Evolutionary conservation across 2,888 invertebrate genomes (phyloP), one percentile per base, ranked within the genome.

Genomic region (Pardosa pseudoannulata): DNA sequence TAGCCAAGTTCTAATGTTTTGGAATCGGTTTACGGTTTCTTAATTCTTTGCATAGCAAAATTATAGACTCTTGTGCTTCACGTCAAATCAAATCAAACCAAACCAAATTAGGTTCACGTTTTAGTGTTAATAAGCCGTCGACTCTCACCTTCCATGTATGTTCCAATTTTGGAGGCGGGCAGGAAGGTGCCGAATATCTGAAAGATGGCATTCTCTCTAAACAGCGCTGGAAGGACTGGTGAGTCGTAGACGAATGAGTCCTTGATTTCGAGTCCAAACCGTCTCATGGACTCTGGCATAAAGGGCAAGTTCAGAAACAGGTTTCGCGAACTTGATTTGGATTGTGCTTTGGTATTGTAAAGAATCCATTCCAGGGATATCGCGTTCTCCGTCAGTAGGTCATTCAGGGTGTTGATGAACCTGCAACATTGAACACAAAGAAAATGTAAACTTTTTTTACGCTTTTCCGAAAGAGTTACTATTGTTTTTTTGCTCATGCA

Each of bases 81-180:
- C n/a, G n/a, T n/a, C n/a, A n/a, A n/a, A n/a, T n/a, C n/a, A n/a
- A n/a, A n/a, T n/a, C n/a, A n/a, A n/a, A n/a, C n/a, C n/a, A n/a
- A n/a, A n/a, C n/a, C n/a, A n/a, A n/a, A n/a, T n/a, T n/a, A n/a
- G n/a, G n/a, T n/a, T n/a, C n/a, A n/a, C n/a, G n/a, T n/a, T n/a
- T n/a, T n/a, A n/a, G n/a, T n/a, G n/a, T n/a, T n/a, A n/a, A n/a
- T n/a, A n/a, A n/a, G n/a, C n/a, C n/a, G n/a, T n/a, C n/a, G n/a
- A n/a, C n/a, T n/a, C 23, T 62, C 67, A 86, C 86, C 79, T 79
- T 86, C 79, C 32, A 67, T 62, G 67, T 74, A 62, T 6, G 39
- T 62, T 32, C 64, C 74, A 9, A 41, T 1, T 64, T 79, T 31
- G 3, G 62, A 62, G 1, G 36, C 7, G 11, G 36, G 31, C 0